Evolutionary conservation across 1,140 invertebrate species (phyloP), one percentile per base, ranked within the genome.

Genomic region (Monomorium pharaonis): DNA sequence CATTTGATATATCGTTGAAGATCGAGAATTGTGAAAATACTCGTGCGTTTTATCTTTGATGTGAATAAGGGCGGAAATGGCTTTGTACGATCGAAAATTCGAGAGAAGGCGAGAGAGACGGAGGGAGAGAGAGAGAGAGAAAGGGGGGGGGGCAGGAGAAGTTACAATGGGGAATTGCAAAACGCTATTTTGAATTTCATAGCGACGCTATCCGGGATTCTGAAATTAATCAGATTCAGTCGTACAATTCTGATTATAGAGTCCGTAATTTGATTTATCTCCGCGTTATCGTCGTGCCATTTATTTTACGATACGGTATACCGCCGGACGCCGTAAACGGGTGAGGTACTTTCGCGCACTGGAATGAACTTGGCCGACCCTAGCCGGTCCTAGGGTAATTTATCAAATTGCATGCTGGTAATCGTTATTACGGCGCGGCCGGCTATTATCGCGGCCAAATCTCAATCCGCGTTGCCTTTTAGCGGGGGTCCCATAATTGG

Each of bases 371-470:
- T 83, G 78, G 51, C 37, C 78, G 78, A 83, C 67, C 78, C 78
- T 83, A 83, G 51, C 51, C 18, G 78, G n/a, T 67, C 67, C 67
- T 72, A 69, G 74, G 51, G 84, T 85, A 85, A 85, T 85, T 85
- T 85, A 85, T 85, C 84, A 85, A 85, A 85, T 85, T 78, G 84
- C 84, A 80, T 85, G 84, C 51, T 78, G 62, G 74, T 85, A 85
- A 85, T 85, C 84, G 75, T 78, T 83, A 72, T 83, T 83, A 80
- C 37, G 69, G 24, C 80, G 42, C 27, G 27, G 37, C 70, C 42
- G 24, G 21, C 56, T 27, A 83, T 83, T 83, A 83, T 83, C 78
- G 37, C 78, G 67, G 24, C 78, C 67, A 47, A 78, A 85, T 85
- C 84, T 78, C 74, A 78, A 78, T 85, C 62, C 62, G 14, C 49